These are phyloP conservation scores for Anthoptus insignis DNA, from an alignment of 2,888 invertebrate genomes.

Conservation along the genomic window DNA sequence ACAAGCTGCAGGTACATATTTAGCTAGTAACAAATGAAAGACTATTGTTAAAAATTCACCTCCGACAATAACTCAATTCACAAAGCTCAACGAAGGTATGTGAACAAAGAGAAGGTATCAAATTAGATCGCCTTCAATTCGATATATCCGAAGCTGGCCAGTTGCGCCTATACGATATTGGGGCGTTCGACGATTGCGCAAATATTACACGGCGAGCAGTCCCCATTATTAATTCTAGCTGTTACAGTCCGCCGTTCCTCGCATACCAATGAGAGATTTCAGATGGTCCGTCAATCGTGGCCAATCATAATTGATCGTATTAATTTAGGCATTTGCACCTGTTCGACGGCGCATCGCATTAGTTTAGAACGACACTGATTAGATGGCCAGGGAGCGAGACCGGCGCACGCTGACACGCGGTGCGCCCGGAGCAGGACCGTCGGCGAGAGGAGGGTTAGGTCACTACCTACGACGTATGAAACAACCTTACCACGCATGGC, in stretches of 20 bases:
- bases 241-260: constrained; percentile 52
- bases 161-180: constrained; percentile 51
- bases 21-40: too few species aligned
- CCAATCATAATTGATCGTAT: constrained; percentile 66
- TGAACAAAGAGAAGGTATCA: constrained; percentile 12
- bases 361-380: constrained; percentile 30
- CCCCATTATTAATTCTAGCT: constrained; percentile 55
- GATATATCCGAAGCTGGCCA: constrained; percentile 7
- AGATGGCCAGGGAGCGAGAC: constrained; percentile 1
- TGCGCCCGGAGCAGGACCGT: too few species aligned
- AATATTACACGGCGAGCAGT: constrained; percentile 59
- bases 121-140: constrained; percentile 29
- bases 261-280: constrained; percentile 74
- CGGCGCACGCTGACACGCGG: too few species aligned
- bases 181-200: constrained; percentile 56
- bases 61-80: neutral
- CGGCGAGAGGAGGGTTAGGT: too few species aligned
- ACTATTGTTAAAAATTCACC: neutral
- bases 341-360: constrained; percentile 6
- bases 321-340: constrained; percentile 57
- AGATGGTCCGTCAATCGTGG: constrained; percentile 63
- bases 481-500: too few species aligned
- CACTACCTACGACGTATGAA: too few species aligned
- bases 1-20: too few species aligned
- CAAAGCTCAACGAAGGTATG: neutral